Conservation (phyloP, 2,113 vertebrate species). For the Parotia lawesii region DNA sequence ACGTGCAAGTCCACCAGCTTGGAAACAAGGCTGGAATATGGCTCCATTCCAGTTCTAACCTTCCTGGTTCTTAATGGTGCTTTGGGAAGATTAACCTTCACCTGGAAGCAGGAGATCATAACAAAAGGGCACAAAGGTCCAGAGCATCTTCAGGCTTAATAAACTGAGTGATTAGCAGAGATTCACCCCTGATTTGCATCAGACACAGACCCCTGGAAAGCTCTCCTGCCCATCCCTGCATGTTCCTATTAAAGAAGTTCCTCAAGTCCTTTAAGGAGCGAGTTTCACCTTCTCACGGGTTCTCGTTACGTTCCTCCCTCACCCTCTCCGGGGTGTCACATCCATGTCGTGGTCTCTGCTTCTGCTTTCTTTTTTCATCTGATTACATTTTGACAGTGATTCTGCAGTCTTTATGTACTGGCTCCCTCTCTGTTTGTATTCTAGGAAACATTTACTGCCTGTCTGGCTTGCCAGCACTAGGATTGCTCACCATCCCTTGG, state of each 20-base stretch:
- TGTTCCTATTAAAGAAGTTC: background rate
- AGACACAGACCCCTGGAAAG: background rate
- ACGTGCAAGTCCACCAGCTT: background rate
- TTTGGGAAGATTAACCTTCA: background rate
- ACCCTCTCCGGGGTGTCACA: background rate
- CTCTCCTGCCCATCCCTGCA: background rate
- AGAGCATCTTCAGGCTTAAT: background rate
- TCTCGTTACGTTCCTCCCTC: background rate
- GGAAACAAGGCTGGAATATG: background rate
- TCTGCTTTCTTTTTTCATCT: background rate
- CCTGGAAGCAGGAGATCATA: background rate
- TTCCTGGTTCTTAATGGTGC: background rate
- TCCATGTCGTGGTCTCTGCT: background rate
- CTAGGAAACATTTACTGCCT: conserved; percentile 53
- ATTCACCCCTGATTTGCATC: background rate
- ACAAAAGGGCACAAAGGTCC: background rate
- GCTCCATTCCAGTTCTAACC: background rate
- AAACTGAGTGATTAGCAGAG: background rate
- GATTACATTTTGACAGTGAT: conserved; percentile 16
- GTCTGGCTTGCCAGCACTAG: conserved; percentile 13
- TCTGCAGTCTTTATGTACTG: background rate
- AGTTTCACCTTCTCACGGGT: background rate
- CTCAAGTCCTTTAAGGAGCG: background rate
- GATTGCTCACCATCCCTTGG: conserved; percentile 34
- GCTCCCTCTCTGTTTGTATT: conserved; percentile 15